Conservation (phyloP, 1,140 invertebrate genomes). For the Drosophila tristis region DNA sequence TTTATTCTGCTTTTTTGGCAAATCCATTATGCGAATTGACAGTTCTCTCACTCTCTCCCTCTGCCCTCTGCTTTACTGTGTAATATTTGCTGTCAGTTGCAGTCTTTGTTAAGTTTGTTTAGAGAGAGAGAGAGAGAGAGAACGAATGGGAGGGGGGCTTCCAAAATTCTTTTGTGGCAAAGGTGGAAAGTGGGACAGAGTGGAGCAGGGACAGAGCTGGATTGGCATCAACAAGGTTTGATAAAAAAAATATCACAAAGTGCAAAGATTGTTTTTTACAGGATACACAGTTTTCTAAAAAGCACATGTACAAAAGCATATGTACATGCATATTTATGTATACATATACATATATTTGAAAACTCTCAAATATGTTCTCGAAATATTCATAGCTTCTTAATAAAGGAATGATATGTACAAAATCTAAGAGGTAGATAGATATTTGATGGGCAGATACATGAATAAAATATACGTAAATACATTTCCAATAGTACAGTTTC, state of each 20-base stretch:
- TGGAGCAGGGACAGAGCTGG: constrained; percentile 2
- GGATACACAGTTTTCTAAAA: neutral
- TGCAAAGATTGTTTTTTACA: constrained; percentile 13
- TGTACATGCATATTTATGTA: too few species aligned
- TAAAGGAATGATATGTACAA: too few species aligned
- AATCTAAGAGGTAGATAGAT: too few species aligned
- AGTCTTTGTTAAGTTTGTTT: constrained; percentile 71
- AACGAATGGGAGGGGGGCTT: constrained; percentile 13
- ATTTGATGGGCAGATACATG: neutral
- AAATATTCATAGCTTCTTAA: too few species aligned
- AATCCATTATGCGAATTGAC: constrained; percentile 83
- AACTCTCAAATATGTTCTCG: too few species aligned
- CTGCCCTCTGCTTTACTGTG: constrained; percentile 16
- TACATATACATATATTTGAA: too few species aligned
- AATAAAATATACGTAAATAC: too few species aligned
- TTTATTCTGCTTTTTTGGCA: constrained; percentile 70
- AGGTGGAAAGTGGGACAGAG: constrained; percentile 27
- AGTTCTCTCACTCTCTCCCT: constrained; percentile 49
- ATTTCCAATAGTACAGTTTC: neutral
- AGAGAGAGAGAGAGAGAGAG: constrained; percentile 16
- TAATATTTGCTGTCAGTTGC: constrained; percentile 83
- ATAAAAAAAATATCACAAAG: neutral
- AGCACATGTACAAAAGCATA: too few species aligned
- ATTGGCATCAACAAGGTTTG: constrained; percentile 24
- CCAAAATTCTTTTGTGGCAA: constrained; percentile 43